Evolutionary conservation across 1,140 invertebrate genomes (phyloP), one percentile per base, ranked within the genome.

Genomic region (Anastrepha ludens): DNA sequence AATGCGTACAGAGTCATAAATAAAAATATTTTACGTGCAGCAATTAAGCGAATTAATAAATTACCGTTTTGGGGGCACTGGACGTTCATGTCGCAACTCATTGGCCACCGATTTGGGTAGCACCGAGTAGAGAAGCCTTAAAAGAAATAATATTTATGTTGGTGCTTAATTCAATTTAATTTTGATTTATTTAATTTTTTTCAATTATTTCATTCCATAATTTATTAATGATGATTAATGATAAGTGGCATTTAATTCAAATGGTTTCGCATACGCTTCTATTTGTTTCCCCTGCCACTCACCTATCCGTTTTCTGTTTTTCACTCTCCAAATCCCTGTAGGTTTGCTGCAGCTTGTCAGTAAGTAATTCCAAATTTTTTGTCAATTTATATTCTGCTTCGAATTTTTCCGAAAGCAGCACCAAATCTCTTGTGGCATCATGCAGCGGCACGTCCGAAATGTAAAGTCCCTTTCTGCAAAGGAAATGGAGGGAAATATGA

Each of bases 311-410:
- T 94, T 99, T 99, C 93, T 98, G 96, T 92, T 99, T 99, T 94
- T 99, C 98, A 29, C 96, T 96, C 91, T 99, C 98, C 89, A 99
- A 94, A 93, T 99, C 98, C 81, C 98, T 94, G 93, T 99, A 98
- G 1, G 98, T 99, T 92, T 98, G 97, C 92, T 99, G 98, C 86
- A 99, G 94, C 93, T 99, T 98, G 93, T 99, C 98, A 3, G 98
- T 99, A 6, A 99, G 95, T 86, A 99, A 95, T 94, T 99, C 98
- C 89, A 99, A 94, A 94, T 99, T 99, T 93, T 98, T 97, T 2
- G 98, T 99, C 88, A 99, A 94, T 93, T 99, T 98, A 94, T 99
- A 99, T 93, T 99, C 98, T 0, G 98, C 98, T 94, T 99, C 98
- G 93, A 99, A 99, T 93, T 99, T 98, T 93, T 99, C 98, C 8